These are phyloP conservation scores for Plecotus auritus DNA, from an alignment of 2,113 vertebrate genomes.

Conservation along the genomic window DNA sequence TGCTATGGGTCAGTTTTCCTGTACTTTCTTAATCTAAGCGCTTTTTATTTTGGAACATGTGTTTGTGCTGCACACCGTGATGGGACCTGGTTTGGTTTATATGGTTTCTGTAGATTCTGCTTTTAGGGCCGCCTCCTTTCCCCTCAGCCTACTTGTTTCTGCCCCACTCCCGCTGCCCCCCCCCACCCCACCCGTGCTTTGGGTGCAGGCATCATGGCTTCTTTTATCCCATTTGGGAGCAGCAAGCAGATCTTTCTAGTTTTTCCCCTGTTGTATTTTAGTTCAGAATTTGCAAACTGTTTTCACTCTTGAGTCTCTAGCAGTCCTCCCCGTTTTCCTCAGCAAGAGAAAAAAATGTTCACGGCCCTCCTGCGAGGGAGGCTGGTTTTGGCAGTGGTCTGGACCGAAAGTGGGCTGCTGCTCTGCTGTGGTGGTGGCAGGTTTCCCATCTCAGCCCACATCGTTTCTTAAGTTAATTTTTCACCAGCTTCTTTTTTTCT, in stretches of 20 bases:
- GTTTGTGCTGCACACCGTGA: background rate
- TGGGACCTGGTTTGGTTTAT: background rate
- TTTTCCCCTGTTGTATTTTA: background rate
- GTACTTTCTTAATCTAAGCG: background rate
- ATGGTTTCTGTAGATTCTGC: background rate
- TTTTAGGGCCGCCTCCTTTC: rapidly evolving
- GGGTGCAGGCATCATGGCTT: background rate
- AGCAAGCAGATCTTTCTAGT: background rate
- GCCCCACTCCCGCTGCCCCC: no score
- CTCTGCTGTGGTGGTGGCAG: background rate
- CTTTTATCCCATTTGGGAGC: background rate
- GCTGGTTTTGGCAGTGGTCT: background rate
- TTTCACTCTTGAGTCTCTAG: background rate
- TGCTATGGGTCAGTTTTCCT: background rate
- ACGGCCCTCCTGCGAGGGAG: rapidly evolving
- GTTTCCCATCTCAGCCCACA: background rate
- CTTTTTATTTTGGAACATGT: background rate
- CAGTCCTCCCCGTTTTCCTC: background rate
- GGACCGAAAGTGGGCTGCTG: rapidly evolving
- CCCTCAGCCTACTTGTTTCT: background rate
- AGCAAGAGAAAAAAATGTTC: background rate
- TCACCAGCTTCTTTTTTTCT: background rate
- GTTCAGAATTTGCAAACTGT: background rate
- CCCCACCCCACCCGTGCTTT: background rate
- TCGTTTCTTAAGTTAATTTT: background rate